Evolutionary conservation across 2,888 invertebrate genomes (phyloP), one percentile per base, ranked within the genome.

Genomic region (Candidula unifasciata): DNA sequence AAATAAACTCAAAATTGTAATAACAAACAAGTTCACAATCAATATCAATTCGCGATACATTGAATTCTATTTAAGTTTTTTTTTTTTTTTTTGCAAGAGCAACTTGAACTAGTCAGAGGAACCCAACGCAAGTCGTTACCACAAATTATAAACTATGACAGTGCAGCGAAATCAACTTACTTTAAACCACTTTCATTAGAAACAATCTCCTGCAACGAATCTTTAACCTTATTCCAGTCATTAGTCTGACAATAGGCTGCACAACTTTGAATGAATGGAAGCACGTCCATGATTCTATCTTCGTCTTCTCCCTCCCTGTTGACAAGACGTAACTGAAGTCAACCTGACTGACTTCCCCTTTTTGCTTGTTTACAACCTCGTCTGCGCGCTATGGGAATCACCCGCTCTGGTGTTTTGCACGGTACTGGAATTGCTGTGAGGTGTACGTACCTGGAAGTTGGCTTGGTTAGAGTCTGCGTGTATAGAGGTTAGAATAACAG

Each of bases 111-210:
- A 18, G 3, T 60, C n/a, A 60, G 24, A 18, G 60, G n/a, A 24
- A n/a, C 3, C 60, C 5, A 3, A 18, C 18, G 3, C 60, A n/a
- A 5, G 16, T 24, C n/a, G 60, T 16, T 3, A 3, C 60, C n/a
- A 18, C n/a, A n/a, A 60, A 60, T n/a, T n/a, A 60, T 60, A n/a
- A 24, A 60, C 3, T 3, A 60, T n/a, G 18, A 60, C 5, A n/a
- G 24, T 24, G 60, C n/a, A 60, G 8, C 3, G 21, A 21, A 24
- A 3, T 54, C 21, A 52, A 74, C 82, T 78, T 78, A 83, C 83
- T 74, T 83, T 69, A 83, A 44, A 18, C 78, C 78, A 71, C 44
- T 54, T 21, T 83, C 83, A 13, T 78, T 37, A 68, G 83, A 68
- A 1, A 78, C 13, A 30, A 73, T 71, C 33, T 78, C 64, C 60